These are phyloP conservation scores for Paradoxurus hermaphroditus DNA, from an alignment of 2,113 vertebrate species.

Conservation along the genomic window DNA sequence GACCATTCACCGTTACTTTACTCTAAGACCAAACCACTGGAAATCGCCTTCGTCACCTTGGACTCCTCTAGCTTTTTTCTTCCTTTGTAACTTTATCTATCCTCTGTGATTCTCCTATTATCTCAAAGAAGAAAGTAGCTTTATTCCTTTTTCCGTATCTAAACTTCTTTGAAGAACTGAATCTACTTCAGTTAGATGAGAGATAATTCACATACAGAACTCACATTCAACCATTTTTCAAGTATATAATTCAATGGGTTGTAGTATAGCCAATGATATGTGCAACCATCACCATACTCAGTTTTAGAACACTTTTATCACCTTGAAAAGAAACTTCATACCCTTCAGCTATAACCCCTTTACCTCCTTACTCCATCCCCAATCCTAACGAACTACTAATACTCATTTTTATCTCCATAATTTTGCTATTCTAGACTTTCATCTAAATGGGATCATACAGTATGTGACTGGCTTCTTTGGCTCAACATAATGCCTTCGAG, in stretches of 20 bases:
- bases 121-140: not conserved
- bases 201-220: not conserved
- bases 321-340: not conserved
- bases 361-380: not conserved
- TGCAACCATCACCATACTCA: not conserved
- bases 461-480: not conserved
- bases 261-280: not conserved
- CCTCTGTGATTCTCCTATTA: not conserved
- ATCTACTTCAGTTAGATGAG: not conserved
- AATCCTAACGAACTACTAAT: not conserved
- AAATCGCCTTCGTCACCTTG: not conserved
- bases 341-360: not conserved
- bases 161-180: not conserved
- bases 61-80: not conserved
- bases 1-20: not conserved
- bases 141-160: not conserved
- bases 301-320: not conserved
- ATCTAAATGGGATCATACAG: not conserved
- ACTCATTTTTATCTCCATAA: not conserved
- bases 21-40: not conserved
- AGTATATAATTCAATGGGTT: not conserved
- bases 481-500: not conserved
- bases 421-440: not conserved
- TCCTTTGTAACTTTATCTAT: not conserved
- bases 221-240: not conserved